phyloP scores from a whole-genome alignment of 2,797 vertebrate species.

The Xenopus petersii region DNA sequence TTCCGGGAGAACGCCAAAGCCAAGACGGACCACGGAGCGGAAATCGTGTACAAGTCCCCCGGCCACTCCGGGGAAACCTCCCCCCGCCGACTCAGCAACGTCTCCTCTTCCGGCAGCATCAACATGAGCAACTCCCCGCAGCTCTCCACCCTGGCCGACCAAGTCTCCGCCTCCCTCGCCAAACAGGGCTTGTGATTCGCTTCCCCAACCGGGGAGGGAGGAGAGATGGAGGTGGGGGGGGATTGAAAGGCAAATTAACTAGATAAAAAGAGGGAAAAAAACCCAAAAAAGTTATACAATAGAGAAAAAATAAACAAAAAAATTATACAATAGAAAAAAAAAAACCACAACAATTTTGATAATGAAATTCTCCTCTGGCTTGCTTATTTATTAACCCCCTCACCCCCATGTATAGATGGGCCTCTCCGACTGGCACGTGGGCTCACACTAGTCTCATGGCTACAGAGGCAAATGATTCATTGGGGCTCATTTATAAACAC shows the following conservation, averaged over 20 bases:
- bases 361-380: conserved; percentile 29
- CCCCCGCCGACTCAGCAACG: conserved; percentile 89
- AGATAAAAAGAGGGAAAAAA: conserved; percentile 48
- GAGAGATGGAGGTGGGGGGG: conserved; percentile 19
- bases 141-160: conserved; percentile 92
- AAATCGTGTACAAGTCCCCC: conserved; percentile 86
- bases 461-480: background rate
- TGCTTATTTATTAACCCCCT: conserved; percentile 40
- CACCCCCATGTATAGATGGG: conserved; percentile 6
- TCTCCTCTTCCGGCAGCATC: conserved; percentile 95
- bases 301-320: background rate
- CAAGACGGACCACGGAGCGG: conserved; percentile 96
- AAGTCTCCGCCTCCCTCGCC: conserved; percentile 95
- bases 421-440: conserved; percentile 19
- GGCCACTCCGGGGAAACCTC: conserved; percentile 84
- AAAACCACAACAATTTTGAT: conserved; percentile 18
- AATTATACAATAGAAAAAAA: too few species aligned
- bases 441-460: background rate
- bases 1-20: conserved; percentile 96
- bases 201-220: conserved; percentile 6
- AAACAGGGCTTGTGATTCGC: conserved; percentile 94
- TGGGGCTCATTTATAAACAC: too few species aligned
- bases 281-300: conserved; percentile 52
- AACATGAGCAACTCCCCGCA: conserved; percentile 93
- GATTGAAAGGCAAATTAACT: conserved; percentile 55